These are phyloP conservation scores for Nasua narica DNA, from an alignment of 2,797 vertebrate species.

Conservation along the genomic window DNA sequence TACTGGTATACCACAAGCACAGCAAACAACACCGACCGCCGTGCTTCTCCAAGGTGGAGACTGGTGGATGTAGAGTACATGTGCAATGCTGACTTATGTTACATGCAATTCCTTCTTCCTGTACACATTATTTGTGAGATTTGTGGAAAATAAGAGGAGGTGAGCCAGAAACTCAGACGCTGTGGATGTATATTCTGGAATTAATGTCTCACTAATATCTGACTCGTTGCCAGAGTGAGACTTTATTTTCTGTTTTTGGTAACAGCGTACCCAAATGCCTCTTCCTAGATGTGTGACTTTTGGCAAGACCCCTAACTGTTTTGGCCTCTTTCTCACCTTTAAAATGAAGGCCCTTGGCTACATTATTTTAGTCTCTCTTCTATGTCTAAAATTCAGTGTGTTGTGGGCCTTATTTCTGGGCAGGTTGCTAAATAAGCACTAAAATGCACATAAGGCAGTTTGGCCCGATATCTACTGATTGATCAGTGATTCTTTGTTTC, in stretches of 20 bases:
- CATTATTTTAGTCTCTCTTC: not conserved
- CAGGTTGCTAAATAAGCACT: not conserved
- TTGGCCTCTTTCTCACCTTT: not conserved
- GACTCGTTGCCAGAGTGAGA: not conserved
- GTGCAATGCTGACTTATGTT: not conserved
- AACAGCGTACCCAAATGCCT: not conserved
- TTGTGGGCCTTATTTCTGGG: not conserved
- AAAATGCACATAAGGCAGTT: too few relatives aligned
- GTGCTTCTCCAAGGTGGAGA: not conserved
- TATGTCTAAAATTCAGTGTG: not conserved
- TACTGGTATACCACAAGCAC: not conserved
- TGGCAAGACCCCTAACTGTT: not conserved
- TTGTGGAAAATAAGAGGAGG: not conserved
- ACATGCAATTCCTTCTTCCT: not conserved
- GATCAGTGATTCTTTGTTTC: too few relatives aligned
- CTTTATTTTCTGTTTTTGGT: not conserved
- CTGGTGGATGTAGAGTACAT: too few relatives aligned
- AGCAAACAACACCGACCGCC: not conserved
- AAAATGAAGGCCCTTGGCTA: not conserved
- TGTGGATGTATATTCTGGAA: not conserved
- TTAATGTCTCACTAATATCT: not conserved
- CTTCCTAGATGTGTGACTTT: not conserved
- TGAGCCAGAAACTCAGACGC: not conserved
- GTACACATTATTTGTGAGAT: not conserved
- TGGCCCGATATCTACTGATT: not conserved